A percentile compares a stretch with the other conserved stretches of the same genome.
These are phyloP conservation scores for Cheilosia vulpina DNA, from an alignment of 2,888 invertebrate genomes.

Conservation along the genomic window DNA sequence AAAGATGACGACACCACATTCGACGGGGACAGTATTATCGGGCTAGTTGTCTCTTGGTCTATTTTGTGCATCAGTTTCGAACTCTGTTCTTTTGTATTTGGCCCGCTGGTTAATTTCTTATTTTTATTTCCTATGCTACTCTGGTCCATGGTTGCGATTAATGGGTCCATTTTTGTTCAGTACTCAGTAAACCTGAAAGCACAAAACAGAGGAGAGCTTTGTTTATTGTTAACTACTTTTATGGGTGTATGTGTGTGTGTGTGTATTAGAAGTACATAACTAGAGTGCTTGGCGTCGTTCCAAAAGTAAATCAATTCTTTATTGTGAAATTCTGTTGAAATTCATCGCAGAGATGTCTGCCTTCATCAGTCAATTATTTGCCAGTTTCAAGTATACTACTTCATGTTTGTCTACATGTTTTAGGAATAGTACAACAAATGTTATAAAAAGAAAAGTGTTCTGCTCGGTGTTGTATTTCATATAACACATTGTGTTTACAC, in stretches of 20 bases:
- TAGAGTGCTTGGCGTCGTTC: slow-evolving; percentile 23
- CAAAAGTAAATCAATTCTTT: slow-evolving; percentile 27
- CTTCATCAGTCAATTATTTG: slow-evolving; percentile 2
- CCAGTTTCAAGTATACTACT: not conserved
- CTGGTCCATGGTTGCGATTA: slow-evolving; percentile 72
- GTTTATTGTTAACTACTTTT: slow-evolving; percentile 1
- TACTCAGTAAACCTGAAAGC: slow-evolving; percentile 57
- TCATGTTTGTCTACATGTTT: not conserved
- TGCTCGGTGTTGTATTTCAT: not conserved
- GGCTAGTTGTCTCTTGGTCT: slow-evolving; percentile 56
- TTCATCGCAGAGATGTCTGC: not conserved
- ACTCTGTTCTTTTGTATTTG: slow-evolving; percentile 52
- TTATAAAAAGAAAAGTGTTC: slow-evolving; percentile 5
- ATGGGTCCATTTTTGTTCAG: slow-evolving; percentile 67
- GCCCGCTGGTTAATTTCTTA: slow-evolving; percentile 54
- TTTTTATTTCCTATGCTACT: slow-evolving; percentile 66
- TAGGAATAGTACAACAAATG: not conserved
- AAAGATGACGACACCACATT: slow-evolving; percentile 28
- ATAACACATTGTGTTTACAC: not conserved
- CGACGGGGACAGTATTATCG: slow-evolving; percentile 40
- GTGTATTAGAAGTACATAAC: not conserved
- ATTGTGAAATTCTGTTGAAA: not conserved
- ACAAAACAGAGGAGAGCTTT: not conserved
- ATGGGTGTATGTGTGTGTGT: not conserved
- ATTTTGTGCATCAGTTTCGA: slow-evolving; percentile 61